phyloP scores from a whole-genome alignment of 1,140 invertebrate species.

The Ladona fulva region DNA sequence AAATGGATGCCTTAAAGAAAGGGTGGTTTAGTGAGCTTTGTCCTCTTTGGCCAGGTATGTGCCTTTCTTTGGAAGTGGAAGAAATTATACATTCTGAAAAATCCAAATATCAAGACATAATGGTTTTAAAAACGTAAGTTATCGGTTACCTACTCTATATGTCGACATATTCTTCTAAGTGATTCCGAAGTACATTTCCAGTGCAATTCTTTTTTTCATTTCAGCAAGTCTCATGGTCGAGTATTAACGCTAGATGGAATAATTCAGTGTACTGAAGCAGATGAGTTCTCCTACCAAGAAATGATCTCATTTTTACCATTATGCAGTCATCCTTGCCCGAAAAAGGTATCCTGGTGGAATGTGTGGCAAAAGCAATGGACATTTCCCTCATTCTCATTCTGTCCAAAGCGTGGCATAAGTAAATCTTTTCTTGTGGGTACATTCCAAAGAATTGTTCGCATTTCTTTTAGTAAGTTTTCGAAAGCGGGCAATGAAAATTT shows the following conservation, averaged over 20 bases:
- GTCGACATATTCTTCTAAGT: not conserved
- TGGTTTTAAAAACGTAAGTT: slow-evolving; percentile 80
- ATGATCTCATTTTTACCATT: slow-evolving; percentile 94
- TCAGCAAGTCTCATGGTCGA: slow-evolving; percentile 75
- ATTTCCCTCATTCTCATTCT: too few relatives aligned
- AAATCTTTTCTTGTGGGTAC: too few relatives aligned
- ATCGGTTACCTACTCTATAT: not conserved
- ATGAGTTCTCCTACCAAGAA: slow-evolving; percentile 98
- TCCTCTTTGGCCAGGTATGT: slow-evolving; percentile 84
- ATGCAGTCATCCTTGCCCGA: slow-evolving; percentile 81
- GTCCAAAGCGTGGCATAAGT: too few relatives aligned
- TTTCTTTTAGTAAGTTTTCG: too few relatives aligned
- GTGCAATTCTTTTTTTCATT: slow-evolving; percentile 20
- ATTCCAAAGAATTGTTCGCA: too few relatives aligned
- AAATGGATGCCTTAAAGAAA: slow-evolving; percentile 55
- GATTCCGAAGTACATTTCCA: not conserved
- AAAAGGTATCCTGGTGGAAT: slow-evolving; percentile 52
- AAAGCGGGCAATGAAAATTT: too few relatives aligned
- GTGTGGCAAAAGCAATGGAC: too few relatives aligned
- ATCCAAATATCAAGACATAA: slow-evolving; percentile 83
- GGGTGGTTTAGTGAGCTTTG: slow-evolving; percentile 90
- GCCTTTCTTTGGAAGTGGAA: slow-evolving; percentile 81
- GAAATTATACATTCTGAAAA: slow-evolving; percentile 71
- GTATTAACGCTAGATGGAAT: slow-evolving; percentile 90
- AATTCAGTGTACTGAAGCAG: slow-evolving; percentile 91